A percentile compares a stretch with the other conserved stretches of the same genome.
phyloP scores from a whole-genome alignment of 2,797 vertebrate species.

The Dendrocincla tyrannina region DNA sequence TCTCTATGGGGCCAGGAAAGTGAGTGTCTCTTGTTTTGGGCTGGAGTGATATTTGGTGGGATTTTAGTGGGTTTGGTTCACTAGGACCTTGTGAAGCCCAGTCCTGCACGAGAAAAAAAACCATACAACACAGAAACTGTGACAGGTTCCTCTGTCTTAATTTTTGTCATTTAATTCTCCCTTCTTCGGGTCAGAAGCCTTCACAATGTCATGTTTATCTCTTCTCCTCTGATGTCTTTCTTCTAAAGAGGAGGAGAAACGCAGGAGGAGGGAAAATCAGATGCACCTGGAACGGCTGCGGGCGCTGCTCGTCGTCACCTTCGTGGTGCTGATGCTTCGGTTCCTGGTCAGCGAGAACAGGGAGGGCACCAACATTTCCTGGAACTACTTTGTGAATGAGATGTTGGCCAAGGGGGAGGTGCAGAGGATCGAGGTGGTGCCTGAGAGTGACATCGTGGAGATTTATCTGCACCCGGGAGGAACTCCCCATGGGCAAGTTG shows the following conservation, averaged over 20 bases:
- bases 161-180: neutral
- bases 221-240: accelerated
- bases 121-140: accelerated
- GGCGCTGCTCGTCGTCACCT: constrained; percentile 80
- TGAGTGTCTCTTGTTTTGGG: neutral
- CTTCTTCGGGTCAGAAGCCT: neutral
- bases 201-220: neutral
- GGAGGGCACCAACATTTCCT: constrained; percentile 88
- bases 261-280: constrained; percentile 85
- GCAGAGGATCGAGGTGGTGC: constrained; percentile 90
- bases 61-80: neutral
- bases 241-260: constrained; percentile 86
- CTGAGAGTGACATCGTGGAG: constrained; percentile 92
- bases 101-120: neutral
- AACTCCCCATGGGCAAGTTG: constrained; percentile 89
- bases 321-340: constrained; percentile 77
- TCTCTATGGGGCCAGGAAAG: neutral
- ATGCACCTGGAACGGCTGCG: constrained; percentile 90
- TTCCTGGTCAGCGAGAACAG: constrained; percentile 76
- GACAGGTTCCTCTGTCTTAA: accelerated
- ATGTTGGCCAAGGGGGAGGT: constrained; percentile 98
- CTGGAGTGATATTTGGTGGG: neutral
- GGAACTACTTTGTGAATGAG: constrained; percentile 96
- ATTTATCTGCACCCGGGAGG: constrained; percentile 91
- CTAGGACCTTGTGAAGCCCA: neutral